Evolutionary conservation across 2,888 invertebrate genomes (phyloP), one percentile per base, ranked within the genome.

Genomic region (Griposia aprilina): DNA sequence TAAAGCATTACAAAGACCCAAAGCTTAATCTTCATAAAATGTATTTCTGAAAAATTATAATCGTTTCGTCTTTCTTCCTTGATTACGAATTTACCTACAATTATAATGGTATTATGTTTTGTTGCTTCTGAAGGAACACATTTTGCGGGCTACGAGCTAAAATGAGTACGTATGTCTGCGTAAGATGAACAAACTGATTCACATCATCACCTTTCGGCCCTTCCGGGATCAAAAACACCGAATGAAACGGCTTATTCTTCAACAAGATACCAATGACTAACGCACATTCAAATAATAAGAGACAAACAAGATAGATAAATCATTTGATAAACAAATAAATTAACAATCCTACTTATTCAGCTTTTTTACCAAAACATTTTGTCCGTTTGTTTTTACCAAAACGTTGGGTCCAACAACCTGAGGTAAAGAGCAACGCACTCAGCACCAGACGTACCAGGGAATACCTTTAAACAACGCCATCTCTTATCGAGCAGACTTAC

Each of bases 391-490:
- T 36, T 36, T 36, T 36, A 36, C 30, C 30, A 36, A 36, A 36
- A 36, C 77, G 78, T 76, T 57, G 89, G 89, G 93, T 90, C 91
- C 93, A 94, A 91, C 89, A 93, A 94, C 94, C 94, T 90, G 75
- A 55, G 79, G 55, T 66, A 85, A 91, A 87, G 95, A 93, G 90
- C 95, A 95, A 94, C 92, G 95, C 83, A 93, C 95, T 93, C 89
- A 48, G 75, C 79, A 73, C 80, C 87, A 88, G 89, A 91, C 86
- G 89, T 90, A 87, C 90, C 89, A 89, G 91, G 92, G 88, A 90
- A 88, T 87, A 88, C 89, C 88, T 87, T 78, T 69, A 70, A 52
- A 83, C 82, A 91, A 81, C 93, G 95, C 94, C 93, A 92, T 91
- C 93, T 93, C 69, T 81, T 87, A 87, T 78, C 85, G 76, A 87